phyloP scores from a whole-genome alignment of 2,113 vertebrate species.

The Camelus dromedarius region DNA sequence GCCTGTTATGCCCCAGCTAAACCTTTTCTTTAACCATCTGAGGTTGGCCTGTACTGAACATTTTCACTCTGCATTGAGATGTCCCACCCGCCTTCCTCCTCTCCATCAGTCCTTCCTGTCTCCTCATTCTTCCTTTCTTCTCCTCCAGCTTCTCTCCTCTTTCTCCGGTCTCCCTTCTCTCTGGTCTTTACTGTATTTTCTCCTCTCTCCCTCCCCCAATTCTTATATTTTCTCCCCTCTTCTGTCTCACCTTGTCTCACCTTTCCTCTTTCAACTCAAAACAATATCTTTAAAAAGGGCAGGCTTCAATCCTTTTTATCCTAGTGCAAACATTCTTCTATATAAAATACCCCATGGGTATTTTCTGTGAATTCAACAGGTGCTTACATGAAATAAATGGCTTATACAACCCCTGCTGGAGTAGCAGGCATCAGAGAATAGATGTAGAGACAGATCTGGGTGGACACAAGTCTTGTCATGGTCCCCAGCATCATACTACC shows the following conservation, averaged over 20 bases:
- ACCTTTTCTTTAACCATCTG: not conserved
- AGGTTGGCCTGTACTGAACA: not conserved
- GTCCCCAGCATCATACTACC: not conserved
- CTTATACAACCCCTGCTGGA: not conserved
- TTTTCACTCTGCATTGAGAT: not conserved
- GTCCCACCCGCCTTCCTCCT: not conserved
- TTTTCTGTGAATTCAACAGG: not conserved
- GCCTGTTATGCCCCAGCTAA: not conserved
- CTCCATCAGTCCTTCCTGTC: not conserved
- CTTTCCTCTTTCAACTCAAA: not conserved
- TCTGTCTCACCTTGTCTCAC: not conserved
- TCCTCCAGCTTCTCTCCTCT: not conserved
- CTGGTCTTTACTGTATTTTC: not conserved
- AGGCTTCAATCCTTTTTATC: not conserved
- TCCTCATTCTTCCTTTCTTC: not conserved
- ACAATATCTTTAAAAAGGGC: not conserved
- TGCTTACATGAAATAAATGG: not conserved
- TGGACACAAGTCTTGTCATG: not conserved
- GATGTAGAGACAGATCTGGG: not conserved
- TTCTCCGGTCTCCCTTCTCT: not conserved
- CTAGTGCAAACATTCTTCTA: not conserved
- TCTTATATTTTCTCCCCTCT: not conserved
- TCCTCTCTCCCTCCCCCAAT: not conserved
- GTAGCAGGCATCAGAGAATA: not conserved
- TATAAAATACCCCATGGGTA: not conserved